Evolutionary conservation across 2,113 vertebrate species (phyloP).

Genomic region (Lagopus leucura): DNA sequence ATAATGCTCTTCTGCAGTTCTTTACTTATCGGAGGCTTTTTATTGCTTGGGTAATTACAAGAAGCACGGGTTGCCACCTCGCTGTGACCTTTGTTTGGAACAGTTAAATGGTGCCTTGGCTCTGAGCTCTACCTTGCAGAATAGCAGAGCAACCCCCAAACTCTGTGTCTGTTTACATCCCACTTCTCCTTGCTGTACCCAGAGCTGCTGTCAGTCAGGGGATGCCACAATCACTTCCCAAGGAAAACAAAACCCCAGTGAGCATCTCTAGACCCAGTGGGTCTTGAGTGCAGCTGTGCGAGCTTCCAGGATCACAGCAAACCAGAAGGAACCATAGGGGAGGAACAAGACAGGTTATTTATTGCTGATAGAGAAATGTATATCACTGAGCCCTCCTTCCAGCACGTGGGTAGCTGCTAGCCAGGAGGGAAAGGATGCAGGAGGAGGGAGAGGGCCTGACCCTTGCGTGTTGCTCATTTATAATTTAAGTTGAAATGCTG

Average conservation of each 20-base stretch:
- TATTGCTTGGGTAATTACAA: not conserved
- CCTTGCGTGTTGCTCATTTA: not conserved
- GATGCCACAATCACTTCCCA: not conserved
- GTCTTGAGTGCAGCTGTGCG: accelerated
- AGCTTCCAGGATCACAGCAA: not conserved
- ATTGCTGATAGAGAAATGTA: not conserved
- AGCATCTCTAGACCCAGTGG: not conserved
- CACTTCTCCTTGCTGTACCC: not conserved
- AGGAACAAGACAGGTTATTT: not conserved
- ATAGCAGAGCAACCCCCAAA: not conserved
- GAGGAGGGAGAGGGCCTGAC: not conserved
- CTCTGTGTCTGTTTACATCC: not conserved
- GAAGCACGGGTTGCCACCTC: not conserved
- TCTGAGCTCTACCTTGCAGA: not conserved
- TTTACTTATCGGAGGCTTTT: constrained; percentile 66
- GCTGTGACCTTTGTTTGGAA: not conserved
- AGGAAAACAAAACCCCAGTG: not conserved
- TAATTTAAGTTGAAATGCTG: constrained; percentile 38
- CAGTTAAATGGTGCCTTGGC: not conserved
- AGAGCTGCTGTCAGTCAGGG: not conserved
- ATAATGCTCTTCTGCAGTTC: constrained; percentile 8
- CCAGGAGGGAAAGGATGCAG: not conserved
- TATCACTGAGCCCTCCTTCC: not conserved
- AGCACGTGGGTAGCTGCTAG: not conserved
- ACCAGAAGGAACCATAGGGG: not conserved